Evolutionary conservation across 2,888 invertebrate species (phyloP).

Genomic region (Oxyteleia sp.): DNA sequence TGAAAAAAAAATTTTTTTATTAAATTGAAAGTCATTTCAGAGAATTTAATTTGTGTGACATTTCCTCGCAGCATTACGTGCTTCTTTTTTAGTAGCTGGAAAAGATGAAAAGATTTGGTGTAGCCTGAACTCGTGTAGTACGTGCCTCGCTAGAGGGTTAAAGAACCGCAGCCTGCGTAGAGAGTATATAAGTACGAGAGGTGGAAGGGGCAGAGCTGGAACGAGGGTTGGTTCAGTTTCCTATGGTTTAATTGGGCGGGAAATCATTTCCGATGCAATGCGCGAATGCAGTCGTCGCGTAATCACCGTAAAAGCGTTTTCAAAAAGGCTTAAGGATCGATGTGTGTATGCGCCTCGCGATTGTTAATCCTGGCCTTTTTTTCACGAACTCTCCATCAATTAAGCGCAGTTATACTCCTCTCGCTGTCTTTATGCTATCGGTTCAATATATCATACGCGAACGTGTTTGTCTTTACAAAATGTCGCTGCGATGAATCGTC

Average conservation of each 20-base stretch:
- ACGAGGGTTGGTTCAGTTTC: constrained; percentile 82
- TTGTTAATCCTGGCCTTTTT: constrained; percentile 55
- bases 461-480: constrained; percentile 21
- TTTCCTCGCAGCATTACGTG: constrained; percentile 77
- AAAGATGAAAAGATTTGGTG: constrained; percentile 76
- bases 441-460: constrained; percentile 37
- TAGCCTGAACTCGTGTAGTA: constrained; percentile 67
- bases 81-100: constrained; percentile 72
- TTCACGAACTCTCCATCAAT: constrained; percentile 41
- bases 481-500: constrained; percentile 22
- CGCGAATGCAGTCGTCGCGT: constrained; percentile 85
- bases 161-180: constrained; percentile 79
- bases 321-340: constrained; percentile 76
- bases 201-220: constrained; percentile 62
- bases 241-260: constrained; percentile 87
- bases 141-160: constrained; percentile 72
- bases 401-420: constrained; percentile 37
- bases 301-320: constrained; percentile 86
- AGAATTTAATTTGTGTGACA: constrained; percentile 79
- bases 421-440: constrained; percentile 24
- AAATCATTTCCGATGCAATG: constrained; percentile 87
- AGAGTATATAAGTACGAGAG: constrained; percentile 82
- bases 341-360: constrained; percentile 30
- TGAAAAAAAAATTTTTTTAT: constrained; percentile 34
- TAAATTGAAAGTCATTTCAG: constrained; percentile 75